A percentile compares a stretch with the other conserved stretches of the same genome.
Conservation (phyloP, 2,888 invertebrate genomes). For the Cheilosia urbana region DNA sequence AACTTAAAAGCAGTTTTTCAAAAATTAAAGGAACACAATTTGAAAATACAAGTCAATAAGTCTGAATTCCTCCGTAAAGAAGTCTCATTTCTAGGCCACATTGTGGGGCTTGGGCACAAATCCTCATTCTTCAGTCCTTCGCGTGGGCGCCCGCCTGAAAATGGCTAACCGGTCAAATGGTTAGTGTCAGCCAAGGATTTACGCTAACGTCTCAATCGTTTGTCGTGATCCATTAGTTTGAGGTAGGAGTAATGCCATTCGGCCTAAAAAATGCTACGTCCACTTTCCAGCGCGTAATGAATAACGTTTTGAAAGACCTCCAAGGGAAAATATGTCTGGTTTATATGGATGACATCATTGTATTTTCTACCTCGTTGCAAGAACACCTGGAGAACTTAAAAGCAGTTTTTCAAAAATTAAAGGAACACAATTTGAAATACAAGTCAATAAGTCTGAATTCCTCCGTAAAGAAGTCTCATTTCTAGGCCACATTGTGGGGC, state of each 20-base stretch:
- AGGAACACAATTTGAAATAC: neutral
- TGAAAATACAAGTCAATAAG: slow-evolving; percentile 1
- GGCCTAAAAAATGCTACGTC: neutral
- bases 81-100: slow-evolving; percentile 1
- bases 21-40: neutral
- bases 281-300: slow-evolving; percentile 9
- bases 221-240: too few relatives aligned
- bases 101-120: too few relatives aligned
- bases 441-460: neutral
- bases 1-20: neutral
- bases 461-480: neutral
- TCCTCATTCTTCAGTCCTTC: too few relatives aligned
- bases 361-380: neutral
- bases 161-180: too few relatives aligned
- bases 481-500: too few relatives aligned
- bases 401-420: slow-evolving; percentile 1
- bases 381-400: slow-evolving; percentile 19
- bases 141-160: too few relatives aligned
- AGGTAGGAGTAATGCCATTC: too few relatives aligned
- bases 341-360: slow-evolving; percentile 50
- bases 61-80: neutral
- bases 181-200: too few relatives aligned
- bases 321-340: too few relatives aligned
- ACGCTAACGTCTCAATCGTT: too few relatives aligned
- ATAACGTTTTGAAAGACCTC: slow-evolving; percentile 76